Base-by-base conservation (phyloP, 1,140 invertebrate species). In the Parasteatoda tepidariorum region DNA sequence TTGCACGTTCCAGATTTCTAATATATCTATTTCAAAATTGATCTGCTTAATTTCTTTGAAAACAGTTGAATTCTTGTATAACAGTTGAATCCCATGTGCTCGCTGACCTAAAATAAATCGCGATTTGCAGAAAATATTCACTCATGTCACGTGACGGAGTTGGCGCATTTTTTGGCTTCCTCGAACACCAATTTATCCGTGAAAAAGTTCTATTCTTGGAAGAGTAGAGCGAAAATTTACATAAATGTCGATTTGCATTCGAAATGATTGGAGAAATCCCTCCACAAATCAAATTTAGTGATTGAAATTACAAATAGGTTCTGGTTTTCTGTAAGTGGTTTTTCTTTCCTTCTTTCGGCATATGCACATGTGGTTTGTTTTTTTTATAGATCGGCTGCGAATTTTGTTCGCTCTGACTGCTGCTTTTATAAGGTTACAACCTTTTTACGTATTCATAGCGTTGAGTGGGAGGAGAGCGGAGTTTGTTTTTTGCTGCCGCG, bases 261-360 rank as follows among this genome's bases (percentile, higher is more conserved):
- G 48, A 78, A 78, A 64, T 78, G 73, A 62, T 57, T 61, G 30
- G 54, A 15, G 24, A 75, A 75, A 75, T 75, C 73, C 59, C 55
- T 41, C 54, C 61, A 66, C 74, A 78, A 78, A 78, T 78, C 74
- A 78, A 78, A 78, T 78, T 78, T 78, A 66, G 74, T 78, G 74
- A 78, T 66, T 78, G 74, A 78, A 78, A 78, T 78, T 78, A 78
- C 74, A 78, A 78, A 66, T 66, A 66, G 62, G 48, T 48, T 48
- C 62, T 66, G 38, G 38, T 48, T 48, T 48, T n/a, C n/a, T 48
- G 38, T 48, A 48, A 48, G 38, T 48, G 38, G 38, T 48, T 48
- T 48, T 48, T 48, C 38, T 48, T 48, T 48, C 38, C 28, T 28
- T 75, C 57, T 55, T 57, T 73, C n/a, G 3, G 6, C 15, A 22